Base-by-base conservation (phyloP, 2,113 vertebrate genomes). In the Redunca redunca region DNA sequence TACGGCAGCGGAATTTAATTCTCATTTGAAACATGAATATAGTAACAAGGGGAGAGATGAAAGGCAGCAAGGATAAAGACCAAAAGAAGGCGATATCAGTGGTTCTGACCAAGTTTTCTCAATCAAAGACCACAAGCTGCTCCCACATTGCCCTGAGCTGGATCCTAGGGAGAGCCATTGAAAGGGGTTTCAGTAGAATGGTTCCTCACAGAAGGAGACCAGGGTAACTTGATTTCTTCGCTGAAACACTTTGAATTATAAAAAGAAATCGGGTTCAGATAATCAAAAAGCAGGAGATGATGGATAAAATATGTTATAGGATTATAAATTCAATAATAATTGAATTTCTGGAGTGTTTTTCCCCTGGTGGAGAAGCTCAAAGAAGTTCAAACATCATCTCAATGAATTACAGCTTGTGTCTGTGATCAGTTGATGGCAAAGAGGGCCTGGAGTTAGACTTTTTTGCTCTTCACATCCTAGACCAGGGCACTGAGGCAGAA, bases 241-340 rank as follows among this genome's bases (percentile, higher is more conserved):
- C 60, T 13, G 85, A 91, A 87, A 91, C 89, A 46, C 97, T 98
- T 97, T 97, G 93, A 98, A 95, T 97, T 95, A 64, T 93, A 85
- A 88, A 97, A 97, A 96, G 93, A 97, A 91, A 92, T 91, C 94
- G 10, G 58, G 30, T 80, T 60, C 88, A 96, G 57, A 95, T 94
- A 64, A 97, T 97, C 93, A 97, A 96, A 98, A 97, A 97, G 74
- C 77, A 46, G 17, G 88, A 94, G 86, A 48, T 84, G 91, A 67
- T 83, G 52, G 88, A 40, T 96, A 91, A 98, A 97, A 93, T 92
- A 50, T n/a, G 9, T 86, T 88, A 55, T 23, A 93, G 60, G 78
- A 88, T 95, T 92, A 46, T 95, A 90, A 91, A 95, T 95, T 98
- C 95, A 88, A 58, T 96, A 93, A 80, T 83, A 90, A 93, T 95